Conservation (phyloP, 2,797 vertebrate genomes). For the Protonibea diacanthus region DNA sequence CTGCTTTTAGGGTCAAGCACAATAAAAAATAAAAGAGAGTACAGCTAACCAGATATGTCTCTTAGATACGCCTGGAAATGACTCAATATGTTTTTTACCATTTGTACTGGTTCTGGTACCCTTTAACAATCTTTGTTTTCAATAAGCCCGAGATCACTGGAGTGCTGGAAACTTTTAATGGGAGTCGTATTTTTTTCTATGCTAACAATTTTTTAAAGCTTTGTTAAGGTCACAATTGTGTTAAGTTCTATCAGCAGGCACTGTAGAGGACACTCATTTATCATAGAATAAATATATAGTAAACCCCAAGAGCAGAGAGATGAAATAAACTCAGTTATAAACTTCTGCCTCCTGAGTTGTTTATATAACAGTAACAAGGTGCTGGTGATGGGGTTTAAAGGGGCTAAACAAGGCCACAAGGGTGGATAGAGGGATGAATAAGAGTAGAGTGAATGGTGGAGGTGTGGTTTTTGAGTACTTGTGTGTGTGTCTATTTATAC, state of each 20-base stretch:
- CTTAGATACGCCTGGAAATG: not conserved
- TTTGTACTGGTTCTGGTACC: too few relatives aligned
- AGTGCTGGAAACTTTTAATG: not conserved
- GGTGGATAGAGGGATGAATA: not conserved
- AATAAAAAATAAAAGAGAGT: not conserved
- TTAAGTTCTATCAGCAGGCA: not conserved
- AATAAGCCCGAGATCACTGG: too few relatives aligned
- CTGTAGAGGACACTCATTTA: not conserved
- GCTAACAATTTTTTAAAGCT: not conserved
- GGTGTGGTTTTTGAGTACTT: not conserved
- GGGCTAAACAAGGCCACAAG: not conserved
- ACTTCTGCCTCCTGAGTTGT: not conserved
- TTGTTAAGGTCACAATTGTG: not conserved
- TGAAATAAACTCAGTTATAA: too few relatives aligned
- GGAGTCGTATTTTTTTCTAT: not conserved
- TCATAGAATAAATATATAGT: too few relatives aligned
- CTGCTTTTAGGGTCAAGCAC: not conserved
- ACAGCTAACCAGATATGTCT: not conserved
- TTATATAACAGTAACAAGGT: not conserved
- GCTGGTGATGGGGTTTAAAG: not conserved
- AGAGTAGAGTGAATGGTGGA: not conserved
- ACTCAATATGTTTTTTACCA: not conserved
- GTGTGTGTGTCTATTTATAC: conserved; percentile 55
- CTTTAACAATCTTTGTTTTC: too few relatives aligned
- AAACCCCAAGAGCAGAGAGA: too few relatives aligned